Evolutionary conservation across 2,888 invertebrate species (phyloP).

Genomic region (Brachyptera risi): DNA sequence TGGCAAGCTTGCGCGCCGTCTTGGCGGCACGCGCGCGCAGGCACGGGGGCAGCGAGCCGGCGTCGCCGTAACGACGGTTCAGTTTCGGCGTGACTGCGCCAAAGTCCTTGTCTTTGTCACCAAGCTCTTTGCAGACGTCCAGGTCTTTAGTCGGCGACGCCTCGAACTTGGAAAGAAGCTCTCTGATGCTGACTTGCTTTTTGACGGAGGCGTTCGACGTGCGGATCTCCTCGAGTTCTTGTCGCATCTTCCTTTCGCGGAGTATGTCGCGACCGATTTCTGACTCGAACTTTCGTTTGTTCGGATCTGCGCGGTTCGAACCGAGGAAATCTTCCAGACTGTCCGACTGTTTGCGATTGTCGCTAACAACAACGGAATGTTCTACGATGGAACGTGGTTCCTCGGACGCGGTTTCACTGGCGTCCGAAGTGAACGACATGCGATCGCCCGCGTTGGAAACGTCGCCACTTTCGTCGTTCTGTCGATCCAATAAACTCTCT

Average conservation of each 20-base stretch:
- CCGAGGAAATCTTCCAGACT: constrained; percentile 5
- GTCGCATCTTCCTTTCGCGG: constrained; percentile 46
- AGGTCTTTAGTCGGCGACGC: constrained; percentile 52
- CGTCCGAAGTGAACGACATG: not conserved
- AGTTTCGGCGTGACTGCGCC: not conserved
- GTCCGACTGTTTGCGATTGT: not conserved
- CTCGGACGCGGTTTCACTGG: not conserved
- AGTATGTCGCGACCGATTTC: constrained; percentile 49
- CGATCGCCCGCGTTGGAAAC: too few species aligned
- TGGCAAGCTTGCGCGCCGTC: constrained; percentile 57
- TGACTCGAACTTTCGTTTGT: constrained; percentile 46
- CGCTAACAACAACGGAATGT: too few species aligned
- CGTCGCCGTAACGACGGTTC: not conserved
- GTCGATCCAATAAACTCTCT: too few species aligned
- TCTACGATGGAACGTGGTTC: too few species aligned
- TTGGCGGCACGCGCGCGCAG: constrained; percentile 56
- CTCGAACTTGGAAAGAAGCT: constrained; percentile 60
- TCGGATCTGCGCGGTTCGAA: constrained; percentile 13
- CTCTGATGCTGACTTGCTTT: constrained; percentile 51
- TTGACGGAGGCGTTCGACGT: constrained; percentile 22
- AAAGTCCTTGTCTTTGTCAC: not conserved
- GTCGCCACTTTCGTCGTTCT: too few species aligned
- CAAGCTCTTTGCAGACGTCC: not conserved
- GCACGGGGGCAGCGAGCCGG: constrained; percentile 51
- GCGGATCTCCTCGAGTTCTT: constrained; percentile 41